Evolutionary conservation across 2,888 invertebrate genomes (phyloP).

Genomic region (Ochlodes sylvanus): DNA sequence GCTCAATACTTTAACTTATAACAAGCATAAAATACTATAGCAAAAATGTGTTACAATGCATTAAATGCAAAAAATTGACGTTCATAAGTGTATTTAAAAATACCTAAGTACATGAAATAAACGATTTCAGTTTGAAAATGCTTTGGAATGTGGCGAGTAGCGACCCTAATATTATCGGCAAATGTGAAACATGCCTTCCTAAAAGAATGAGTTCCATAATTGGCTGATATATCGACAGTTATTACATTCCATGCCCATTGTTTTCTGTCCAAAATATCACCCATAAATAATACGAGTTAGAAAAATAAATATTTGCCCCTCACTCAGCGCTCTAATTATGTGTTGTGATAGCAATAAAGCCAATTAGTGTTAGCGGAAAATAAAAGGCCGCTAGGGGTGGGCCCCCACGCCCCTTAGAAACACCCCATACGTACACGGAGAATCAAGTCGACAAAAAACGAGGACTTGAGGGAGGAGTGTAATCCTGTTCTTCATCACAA

Average conservation of each 20-base stretch:
- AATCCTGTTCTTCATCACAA: neutral
- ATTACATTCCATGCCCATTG: neutral
- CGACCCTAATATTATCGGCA: neutral
- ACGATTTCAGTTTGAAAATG: too few species aligned
- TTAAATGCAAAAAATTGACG: too few species aligned
- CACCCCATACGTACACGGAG: neutral
- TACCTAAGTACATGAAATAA: too few species aligned
- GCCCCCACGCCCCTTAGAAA: constrained; percentile 7
- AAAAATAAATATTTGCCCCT: constrained; percentile 13
- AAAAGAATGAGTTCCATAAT: neutral
- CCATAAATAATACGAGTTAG: constrained; percentile 1
- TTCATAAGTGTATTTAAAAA: too few species aligned
- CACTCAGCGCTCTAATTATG: constrained; percentile 7
- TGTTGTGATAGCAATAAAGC: constrained; percentile 25
- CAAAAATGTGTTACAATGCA: too few species aligned
- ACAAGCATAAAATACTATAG: too few species aligned
- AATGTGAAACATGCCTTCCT: neutral
- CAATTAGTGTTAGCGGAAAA: constrained; percentile 29
- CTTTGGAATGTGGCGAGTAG: too few species aligned
- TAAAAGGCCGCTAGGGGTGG: constrained; percentile 22
- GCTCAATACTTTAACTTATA: too few species aligned
- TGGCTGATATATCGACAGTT: neutral
- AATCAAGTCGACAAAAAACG: neutral
- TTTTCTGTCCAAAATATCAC: constrained; percentile 1
- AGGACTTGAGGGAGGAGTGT: neutral